Evolutionary conservation across 2,888 invertebrate species (phyloP), one percentile per base, ranked within the genome.

Genomic region (Eilema sororculum): DNA sequence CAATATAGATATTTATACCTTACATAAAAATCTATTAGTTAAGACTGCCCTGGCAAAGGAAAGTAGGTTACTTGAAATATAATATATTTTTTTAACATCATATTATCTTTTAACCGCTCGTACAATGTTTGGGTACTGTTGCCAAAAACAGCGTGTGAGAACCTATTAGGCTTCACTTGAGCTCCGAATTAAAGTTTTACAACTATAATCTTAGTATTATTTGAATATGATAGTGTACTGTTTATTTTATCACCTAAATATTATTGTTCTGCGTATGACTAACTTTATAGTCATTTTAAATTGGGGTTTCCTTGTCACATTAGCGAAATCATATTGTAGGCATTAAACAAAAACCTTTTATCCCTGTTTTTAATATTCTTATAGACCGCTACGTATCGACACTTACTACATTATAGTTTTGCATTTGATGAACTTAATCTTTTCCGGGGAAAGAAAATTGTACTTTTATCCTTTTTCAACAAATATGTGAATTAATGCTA

Each of bases 71-170:
- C 37, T n/a, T 3, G 37, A 41, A 52, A 24, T 30, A 60, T 67
- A 28, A n/a, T n/a, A n/a, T n/a, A n/a, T n/a, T 24, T 71, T 64
- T 67, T 67, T 64, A 56, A 64, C 67, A 59, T 37, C 6, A n/a
- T n/a, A n/a, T 13, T 20, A 24, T 13, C 46, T 61, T 68, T 68
- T 61, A 24, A 30, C 46, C 24, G 30, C 10, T 22, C 62, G 13
- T 57, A 62, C 63, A 25, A 25, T 37, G 25, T 16, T 33, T 2
- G 13, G 46, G 13, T 41, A 41, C 13, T 33, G 59, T 52, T 64
- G 62, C 71, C 67, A 67, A 64, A 56, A 28, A 28, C 28, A 28
- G 28, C 28, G 28, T 4, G 28, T 28, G 5, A 28, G 3, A 64
- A 28, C 24, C 41, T 46, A 46, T 64, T 68, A 64, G 46, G 58